Base-by-base conservation (phyloP, 2,888 invertebrate species). In the Chloromyia formosa region DNA sequence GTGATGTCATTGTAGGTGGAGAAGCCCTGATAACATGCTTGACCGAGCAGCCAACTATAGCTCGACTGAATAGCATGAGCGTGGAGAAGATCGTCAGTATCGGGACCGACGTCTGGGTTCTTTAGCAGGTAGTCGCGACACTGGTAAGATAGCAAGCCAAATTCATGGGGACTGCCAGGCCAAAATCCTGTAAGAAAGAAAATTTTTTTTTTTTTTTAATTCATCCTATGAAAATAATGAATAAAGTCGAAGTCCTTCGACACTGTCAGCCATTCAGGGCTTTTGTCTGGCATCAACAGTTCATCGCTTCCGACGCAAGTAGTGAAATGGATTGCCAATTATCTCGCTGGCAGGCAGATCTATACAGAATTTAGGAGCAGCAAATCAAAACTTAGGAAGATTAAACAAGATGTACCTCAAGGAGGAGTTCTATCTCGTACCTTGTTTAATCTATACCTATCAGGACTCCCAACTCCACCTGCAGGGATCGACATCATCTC, bases 1-100 rank as follows among this genome's bases (percentile, higher is more conserved):
- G 94, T 95, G 18, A 97, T 80, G 78, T 98, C 98, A 79, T 94
- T 93, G 82, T 89, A 95, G 16, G 94, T 93, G 45, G 93, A 94
- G 84, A 98, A 98, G 22, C 98, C 95, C 84, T 93, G 91, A 83
- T 92, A 92, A 82, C 90, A 91, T 1, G 96, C 94, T 85, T 94
- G 93, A 0, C 91, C 89, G 76, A 91, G 84, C 0, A 95, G 86
- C 92, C 95, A 95, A 0, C 91, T 90, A 82, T 92, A 97, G 54
- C 94, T 93, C 1, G 92, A 88, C 77, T 92, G 88, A 77, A 97
- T 89, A 1, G 91, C 96, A 85, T 93, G 92, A 12, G 90, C 88
- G 81, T 91, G 90, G 16, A 94, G 79, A 1, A 92, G 90, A 79
- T 94, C 91, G 77, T 88, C 81, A 69, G 87, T 82, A 78, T 92